Evolutionary conservation across 2,797 vertebrate species (phyloP), one percentile per base, ranked within the genome.

Genomic region (Hephaestus fuliginosus): DNA sequence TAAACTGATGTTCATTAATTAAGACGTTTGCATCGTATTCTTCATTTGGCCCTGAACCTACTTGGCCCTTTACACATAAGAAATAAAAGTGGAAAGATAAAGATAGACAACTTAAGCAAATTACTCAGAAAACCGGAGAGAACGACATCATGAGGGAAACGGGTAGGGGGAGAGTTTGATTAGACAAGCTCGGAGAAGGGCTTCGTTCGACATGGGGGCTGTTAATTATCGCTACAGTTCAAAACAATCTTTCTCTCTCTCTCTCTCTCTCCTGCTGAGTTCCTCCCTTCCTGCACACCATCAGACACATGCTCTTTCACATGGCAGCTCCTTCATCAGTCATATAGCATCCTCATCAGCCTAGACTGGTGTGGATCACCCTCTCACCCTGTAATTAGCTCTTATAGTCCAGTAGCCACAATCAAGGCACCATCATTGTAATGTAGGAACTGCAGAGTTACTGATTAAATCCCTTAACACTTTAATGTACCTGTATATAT

Each of bases 171-270:
- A 0, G 4, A 51, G 72, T 74, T 69, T 91, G 89, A 92, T 90
- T 87, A 86, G 83, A 88, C 58, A 13, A 72, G 61, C 78, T 73
- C 48, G 2, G 53, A 74, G 81, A 67, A 52, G 76, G 74, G 72
- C 55, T 85, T 63, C 53, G 58, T 89, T 84, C 48, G 17, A 78
- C 28, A 41, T 39, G 70, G 80, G 80, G 77, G 81, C 70, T 33
- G 82, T 85, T 91, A 92, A 95, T 93, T 94, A 91, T 77, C 20
- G 22, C 79, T 61, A 28, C 63, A 74, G 77, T 88, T 91, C 76
- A 90, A 91, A 92, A 90, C 86, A 76, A 71, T 84, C 80, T 79
- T 82, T 53, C 60, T 66, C 82, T 89, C 76, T 79, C 83, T 53
- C 30, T 33, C 30, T 79, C 83, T 53, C 60, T 66, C 82, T 89